A percentile compares a stretch with the other conserved stretches of the same genome.
phyloP scores from a whole-genome alignment of 1,140 invertebrate species.

The Limonius californicus region DNA sequence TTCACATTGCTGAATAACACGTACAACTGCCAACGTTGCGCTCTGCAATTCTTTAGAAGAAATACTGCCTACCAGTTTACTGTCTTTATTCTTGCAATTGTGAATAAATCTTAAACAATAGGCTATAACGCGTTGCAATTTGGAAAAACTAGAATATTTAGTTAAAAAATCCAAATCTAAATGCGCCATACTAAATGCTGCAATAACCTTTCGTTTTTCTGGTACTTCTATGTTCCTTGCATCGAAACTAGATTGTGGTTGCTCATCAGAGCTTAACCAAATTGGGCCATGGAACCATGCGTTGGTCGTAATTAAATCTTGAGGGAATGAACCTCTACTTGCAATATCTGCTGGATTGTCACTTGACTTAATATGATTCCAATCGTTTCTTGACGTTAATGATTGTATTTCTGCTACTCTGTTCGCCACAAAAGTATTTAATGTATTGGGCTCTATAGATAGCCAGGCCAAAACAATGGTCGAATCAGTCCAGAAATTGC shows the following conservation, averaged over 20 bases:
- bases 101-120: not conserved
- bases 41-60: not conserved
- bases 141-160: not conserved
- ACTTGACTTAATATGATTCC: constrained; percentile 17
- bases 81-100: not conserved
- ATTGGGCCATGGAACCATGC: constrained; percentile 42
- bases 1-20: not conserved
- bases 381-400: constrained; percentile 22
- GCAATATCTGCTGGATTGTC: constrained; percentile 37
- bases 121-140: not conserved
- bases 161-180: not conserved
- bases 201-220: not conserved
- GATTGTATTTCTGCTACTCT: constrained; percentile 39
- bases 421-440: constrained; percentile 39
- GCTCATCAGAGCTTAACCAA: constrained; percentile 26
- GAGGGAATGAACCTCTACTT: constrained; percentile 25
- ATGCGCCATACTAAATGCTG: not conserved
- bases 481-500: constrained; percentile 30
- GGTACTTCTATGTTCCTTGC: not conserved
- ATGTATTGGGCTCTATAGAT: constrained; percentile 15
- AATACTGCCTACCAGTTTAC: not conserved
- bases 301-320: constrained; percentile 24
- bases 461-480: constrained; percentile 37
- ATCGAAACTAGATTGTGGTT: constrained; percentile 9
- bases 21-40: not conserved